Evolutionary conservation across 30 jellyfish, hydroid and myxozoan species (phyloP), one percentile per base, ranked within the genome.

Genomic region (Sanderia malayensis): DNA sequence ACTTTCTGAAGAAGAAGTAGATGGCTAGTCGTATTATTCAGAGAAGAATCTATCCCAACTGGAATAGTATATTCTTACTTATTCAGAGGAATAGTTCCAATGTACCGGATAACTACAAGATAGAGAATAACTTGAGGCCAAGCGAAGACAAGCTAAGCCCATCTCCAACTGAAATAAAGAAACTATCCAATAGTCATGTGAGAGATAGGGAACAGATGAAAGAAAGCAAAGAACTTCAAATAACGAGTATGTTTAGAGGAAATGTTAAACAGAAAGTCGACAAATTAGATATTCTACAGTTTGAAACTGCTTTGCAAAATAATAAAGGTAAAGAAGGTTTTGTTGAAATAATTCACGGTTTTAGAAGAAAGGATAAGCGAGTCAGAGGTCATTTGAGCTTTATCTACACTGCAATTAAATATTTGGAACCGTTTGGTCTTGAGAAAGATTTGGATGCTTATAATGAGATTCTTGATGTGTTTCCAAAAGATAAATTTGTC

Each of bases 311-410:
- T n/a, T 61, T 82, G 1, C 70, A 31, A 31, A 63, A 59, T 29
- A 67, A 85, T 26, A 82, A 80, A 21, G 70, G 53, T 45, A 70
- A 74, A 55, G 95, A 80, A 19, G 95, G 95, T 1, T 93, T 93
- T 73, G 3, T 78, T 0, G 52, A 49, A 45, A 88, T 88, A 2
- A 68, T 93, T 8, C 84, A 85, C 30, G 37, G 46, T 26, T 93
- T 65, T 65, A 49, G 73, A 45, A 33, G 28, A 13, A 71, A 64
- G 31, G 95, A 93, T 82, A 74, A 86, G 70, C 80, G 37, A 10
- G 21, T 79, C 28, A 57, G 95, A 17, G 95, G 96, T 3, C 99
- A 93, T 58, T 44, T 93, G 37, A 83, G 88, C 46, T 93, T 93
- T 84, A 55, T 93, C 17, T 25, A 74, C 44, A 85, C 99, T 1